A percentile compares a stretch with the other conserved stretches of the same genome.
These are phyloP conservation scores for Muscicapa comitata DNA, from an alignment of 2,797 vertebrate species.

Conservation along the genomic window DNA sequence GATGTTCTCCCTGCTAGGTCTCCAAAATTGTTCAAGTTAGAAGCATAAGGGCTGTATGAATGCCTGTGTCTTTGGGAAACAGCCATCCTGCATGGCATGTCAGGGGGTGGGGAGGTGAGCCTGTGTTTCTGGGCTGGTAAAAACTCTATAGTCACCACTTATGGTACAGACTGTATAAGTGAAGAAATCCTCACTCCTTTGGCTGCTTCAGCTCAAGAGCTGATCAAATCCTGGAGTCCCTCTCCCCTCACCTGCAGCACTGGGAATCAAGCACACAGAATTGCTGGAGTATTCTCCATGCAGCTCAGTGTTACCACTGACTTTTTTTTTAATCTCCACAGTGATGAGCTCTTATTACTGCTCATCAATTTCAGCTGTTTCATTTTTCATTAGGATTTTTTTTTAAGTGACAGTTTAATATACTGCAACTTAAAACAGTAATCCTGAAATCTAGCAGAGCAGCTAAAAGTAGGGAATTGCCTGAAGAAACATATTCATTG, in stretches of 20 bases:
- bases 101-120: not conserved
- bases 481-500: not conserved
- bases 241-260: not conserved
- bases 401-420: not conserved
- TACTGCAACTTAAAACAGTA: not conserved
- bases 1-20: not conserved
- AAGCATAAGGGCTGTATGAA: not conserved
- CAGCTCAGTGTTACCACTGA: not conserved
- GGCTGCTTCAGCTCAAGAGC: not conserved
- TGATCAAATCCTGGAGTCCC: not conserved
- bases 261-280: not conserved
- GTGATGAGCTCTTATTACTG: not conserved
- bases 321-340: not conserved
- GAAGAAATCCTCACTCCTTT: not conserved
- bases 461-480: not conserved
- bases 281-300: accelerated
- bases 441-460: not conserved
- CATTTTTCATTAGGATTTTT: not conserved
- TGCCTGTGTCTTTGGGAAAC: not conserved
- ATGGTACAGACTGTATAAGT: not conserved
- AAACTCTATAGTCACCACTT: not conserved
- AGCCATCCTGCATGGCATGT: not conserved
- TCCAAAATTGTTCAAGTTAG: not conserved
- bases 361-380: not conserved
- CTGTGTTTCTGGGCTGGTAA: not conserved